A percentile compares a stretch with the other conserved stretches of the same genome.
Evolutionary conservation across 2,888 invertebrate genomes (phyloP).

Genomic region (Tineola bisselliella): DNA sequence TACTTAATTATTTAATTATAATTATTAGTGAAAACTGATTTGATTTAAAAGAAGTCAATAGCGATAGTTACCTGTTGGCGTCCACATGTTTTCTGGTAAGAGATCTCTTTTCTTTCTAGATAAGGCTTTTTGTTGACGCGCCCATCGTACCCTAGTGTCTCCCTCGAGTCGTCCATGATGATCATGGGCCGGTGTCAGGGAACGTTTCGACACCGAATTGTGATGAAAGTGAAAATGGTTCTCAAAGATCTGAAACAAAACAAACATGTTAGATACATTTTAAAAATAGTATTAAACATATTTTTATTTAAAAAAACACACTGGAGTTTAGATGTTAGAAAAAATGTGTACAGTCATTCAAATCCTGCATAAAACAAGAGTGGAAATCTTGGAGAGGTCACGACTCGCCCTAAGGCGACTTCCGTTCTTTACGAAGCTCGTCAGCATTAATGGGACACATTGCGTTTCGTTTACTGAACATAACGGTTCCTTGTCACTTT

Average conservation of each 20-base stretch:
- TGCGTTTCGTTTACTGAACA: background rate
- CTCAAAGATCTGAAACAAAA: slow-evolving; percentile 78
- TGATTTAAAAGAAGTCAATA: no score
- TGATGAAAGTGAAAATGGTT: slow-evolving; percentile 90
- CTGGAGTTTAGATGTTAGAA: background rate
- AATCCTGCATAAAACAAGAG: background rate
- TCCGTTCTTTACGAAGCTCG: background rate
- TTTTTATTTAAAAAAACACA: background rate
- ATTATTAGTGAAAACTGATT: no score
- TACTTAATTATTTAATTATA: no score
- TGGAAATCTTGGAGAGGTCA: background rate
- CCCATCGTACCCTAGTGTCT: slow-evolving; percentile 83
- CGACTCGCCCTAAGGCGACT: background rate
- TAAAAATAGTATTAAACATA: no score
- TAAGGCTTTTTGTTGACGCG: slow-evolving; percentile 83
- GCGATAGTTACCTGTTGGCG: background rate
- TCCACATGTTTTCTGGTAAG: slow-evolving; percentile 35
- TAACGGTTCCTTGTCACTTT: background rate
- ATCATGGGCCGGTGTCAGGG: slow-evolving; percentile 73
- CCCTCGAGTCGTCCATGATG: slow-evolving; percentile 76
- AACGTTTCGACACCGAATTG: slow-evolving; percentile 80
- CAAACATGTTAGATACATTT: no score
- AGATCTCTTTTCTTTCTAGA: slow-evolving; percentile 85
- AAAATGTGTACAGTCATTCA: background rate
- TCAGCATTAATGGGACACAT: background rate